phyloP scores from a whole-genome alignment of 2,797 vertebrate genomes.

The Amblyopsis hoosieri region DNA sequence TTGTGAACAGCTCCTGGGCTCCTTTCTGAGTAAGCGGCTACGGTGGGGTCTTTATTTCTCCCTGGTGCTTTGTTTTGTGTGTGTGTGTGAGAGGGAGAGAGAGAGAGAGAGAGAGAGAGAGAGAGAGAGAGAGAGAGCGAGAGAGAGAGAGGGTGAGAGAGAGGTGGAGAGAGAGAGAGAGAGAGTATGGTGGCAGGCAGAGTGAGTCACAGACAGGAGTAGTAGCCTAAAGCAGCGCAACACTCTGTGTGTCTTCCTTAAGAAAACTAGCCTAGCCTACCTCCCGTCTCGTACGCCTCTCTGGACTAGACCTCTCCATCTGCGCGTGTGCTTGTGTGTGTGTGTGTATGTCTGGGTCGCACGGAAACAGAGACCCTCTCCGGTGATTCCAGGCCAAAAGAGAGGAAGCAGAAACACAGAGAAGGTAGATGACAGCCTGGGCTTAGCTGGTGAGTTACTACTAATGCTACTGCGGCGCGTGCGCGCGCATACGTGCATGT shows the following conservation, averaged over 20 bases:
- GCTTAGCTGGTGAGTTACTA: conserved; percentile 65
- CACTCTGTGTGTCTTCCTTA: conserved; percentile 42
- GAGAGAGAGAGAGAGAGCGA: conserved; percentile 4
- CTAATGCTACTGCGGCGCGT: background rate
- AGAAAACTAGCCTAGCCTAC: conserved; percentile 27
- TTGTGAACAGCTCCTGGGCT: conserved; percentile 82
- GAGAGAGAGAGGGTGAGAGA: background rate
- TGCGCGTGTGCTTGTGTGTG: conserved; percentile 1
- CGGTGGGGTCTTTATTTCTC: conserved; percentile 82
- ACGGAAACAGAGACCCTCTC: conserved; percentile 24
- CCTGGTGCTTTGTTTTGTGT: conserved; percentile 64
- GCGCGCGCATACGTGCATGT: background rate
- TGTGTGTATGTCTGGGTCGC: conserved; percentile 1
- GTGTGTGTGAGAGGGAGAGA: background rate
- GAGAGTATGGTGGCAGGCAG: conserved; percentile 35
- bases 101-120: background rate
- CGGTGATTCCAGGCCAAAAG: conserved; percentile 31
- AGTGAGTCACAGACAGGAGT: conserved; percentile 45
- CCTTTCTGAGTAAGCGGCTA: conserved; percentile 75
- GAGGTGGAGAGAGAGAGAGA: background rate
- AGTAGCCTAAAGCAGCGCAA: background rate
- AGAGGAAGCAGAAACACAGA: conserved; percentile 24
- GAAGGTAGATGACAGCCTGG: conserved; percentile 71
- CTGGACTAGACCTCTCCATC: conserved; percentile 38
- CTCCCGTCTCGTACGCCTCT: too few species aligned